A percentile compares a stretch with the other conserved stretches of the same genome.
These are phyloP conservation scores for Eupithecia subumbrata DNA, from an alignment of 2,888 invertebrate genomes.

Conservation along the genomic window DNA sequence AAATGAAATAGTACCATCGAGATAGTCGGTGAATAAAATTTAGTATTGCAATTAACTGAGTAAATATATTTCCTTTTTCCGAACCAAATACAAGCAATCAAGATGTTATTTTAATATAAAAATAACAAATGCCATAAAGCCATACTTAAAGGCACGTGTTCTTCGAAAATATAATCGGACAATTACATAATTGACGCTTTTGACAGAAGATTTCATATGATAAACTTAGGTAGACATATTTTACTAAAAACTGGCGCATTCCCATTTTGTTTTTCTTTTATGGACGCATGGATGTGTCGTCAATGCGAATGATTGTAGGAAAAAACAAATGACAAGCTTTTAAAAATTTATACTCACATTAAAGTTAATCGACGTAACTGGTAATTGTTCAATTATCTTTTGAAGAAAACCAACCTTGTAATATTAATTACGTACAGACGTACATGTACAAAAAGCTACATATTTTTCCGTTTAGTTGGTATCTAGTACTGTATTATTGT, in stretches of 20 bases:
- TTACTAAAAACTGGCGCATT: too few relatives aligned
- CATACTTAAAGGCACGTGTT: background rate
- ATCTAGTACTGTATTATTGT: too few relatives aligned
- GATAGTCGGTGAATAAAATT: background rate
- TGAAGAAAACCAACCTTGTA: background rate
- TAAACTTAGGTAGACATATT: too few relatives aligned
- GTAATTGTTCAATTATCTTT: background rate
- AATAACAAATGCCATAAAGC: background rate
- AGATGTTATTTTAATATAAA: background rate
- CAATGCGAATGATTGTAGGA: too few relatives aligned
- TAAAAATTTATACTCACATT: too few relatives aligned
- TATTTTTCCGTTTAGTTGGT: too few relatives aligned
- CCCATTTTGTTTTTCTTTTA: too few relatives aligned
- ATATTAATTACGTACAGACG: too few relatives aligned
- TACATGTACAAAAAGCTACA: too few relatives aligned
- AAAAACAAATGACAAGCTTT: too few relatives aligned
- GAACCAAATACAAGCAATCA: background rate
- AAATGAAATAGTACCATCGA: slow-evolving; percentile 4
- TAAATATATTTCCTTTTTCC: background rate
- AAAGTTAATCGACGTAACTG: too few relatives aligned
- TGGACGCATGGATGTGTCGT: too few relatives aligned
- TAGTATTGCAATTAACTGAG: background rate
- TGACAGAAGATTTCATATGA: background rate
- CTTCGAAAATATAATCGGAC: background rate
- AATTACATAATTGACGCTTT: background rate